Base-by-base conservation (phyloP, 2,797 vertebrate species). In the Erpetoichthys calabaricus region DNA sequence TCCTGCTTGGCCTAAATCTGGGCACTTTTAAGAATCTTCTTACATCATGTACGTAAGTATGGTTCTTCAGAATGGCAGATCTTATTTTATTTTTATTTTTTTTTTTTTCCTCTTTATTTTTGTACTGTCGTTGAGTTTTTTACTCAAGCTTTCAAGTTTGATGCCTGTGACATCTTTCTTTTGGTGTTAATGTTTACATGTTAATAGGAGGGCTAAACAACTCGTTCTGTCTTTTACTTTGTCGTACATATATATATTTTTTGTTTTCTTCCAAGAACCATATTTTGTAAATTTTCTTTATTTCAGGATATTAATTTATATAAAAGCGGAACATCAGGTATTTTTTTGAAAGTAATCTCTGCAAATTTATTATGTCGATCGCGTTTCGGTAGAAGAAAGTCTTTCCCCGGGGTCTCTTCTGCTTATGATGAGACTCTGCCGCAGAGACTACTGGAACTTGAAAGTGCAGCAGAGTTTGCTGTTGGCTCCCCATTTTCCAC, bases 21-120 rank as follows among this genome's bases (percentile, higher is more conserved):
- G 86, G 86, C 82, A 71, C 80, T 85, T 75, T 81, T 68, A 77
- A 83, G 85, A 82, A 79, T 87, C 83, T 78, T 80, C 81, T 85
- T 82, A 79, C 89, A 65, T 86, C 89, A 73, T 83, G 75, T 88
- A 91, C 91, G 94, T 98, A 97, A 98, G 94, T 98, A 98, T 97
- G 75, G 89, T 85, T 84, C 79, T 83, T 83, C 79, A 83, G 77
- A 87, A 77, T 85, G 82, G 83, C 80, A 82, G 82, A 84, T 80
- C 65, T 63, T 70, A 57, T 62, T 51, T 68, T 77, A 70, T 73
- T 77, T 74, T 73, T 77, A 63, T 68, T 80, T 79, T 74, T 50
- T 81, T 82, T 73, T 78, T 62, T 75, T 75, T 80, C n/a, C 65
- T 79, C 75, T 64, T 65, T 84, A 68, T 65, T 69, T 75, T 53